Conservation (phyloP, 2,113 vertebrate genomes). For the Puntigrus tetrazona region DNA sequence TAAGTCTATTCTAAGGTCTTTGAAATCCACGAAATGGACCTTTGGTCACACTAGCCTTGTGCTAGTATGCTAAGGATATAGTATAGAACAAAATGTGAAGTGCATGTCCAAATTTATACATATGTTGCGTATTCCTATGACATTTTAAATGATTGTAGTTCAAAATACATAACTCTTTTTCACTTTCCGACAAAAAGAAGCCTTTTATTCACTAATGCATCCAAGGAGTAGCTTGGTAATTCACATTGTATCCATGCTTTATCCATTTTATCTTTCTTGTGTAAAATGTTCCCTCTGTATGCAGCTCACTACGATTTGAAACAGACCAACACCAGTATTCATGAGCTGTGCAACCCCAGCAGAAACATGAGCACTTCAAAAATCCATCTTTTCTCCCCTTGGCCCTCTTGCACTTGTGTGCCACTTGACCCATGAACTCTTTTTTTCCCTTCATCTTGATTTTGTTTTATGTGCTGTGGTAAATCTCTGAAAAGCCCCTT, state of each 20-base stretch:
- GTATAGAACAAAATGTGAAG: no score
- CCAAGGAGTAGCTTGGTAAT: not conserved
- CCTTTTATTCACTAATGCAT: not conserved
- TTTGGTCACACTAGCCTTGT: not conserved
- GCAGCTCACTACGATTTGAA: not conserved
- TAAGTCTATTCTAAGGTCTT: not conserved
- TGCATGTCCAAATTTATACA: not conserved
- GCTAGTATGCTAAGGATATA: not conserved
- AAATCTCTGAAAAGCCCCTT: constrained; percentile 62
- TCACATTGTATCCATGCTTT: not conserved
- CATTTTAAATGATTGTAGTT: not conserved
- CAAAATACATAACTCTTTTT: not conserved
- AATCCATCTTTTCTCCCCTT: constrained; percentile 48
- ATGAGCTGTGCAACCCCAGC: constrained; percentile 1
- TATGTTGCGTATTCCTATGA: not conserved
- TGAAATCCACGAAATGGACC: not conserved
- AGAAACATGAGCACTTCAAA: constrained; percentile 66
- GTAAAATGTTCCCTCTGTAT: not conserved
- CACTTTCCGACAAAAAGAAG: not conserved
- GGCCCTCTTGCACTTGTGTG: constrained; percentile 55
- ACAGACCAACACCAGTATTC: constrained; percentile 1
- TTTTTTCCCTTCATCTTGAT: constrained; percentile 41
- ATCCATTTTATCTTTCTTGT: not conserved
- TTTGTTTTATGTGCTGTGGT: constrained; percentile 63
- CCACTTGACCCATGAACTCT: constrained; percentile 65